A percentile compares a stretch with the other conserved stretches of the same genome.
Evolutionary conservation across 2,797 vertebrate genomes (phyloP).

Genomic region (Acropternis orthonyx): DNA sequence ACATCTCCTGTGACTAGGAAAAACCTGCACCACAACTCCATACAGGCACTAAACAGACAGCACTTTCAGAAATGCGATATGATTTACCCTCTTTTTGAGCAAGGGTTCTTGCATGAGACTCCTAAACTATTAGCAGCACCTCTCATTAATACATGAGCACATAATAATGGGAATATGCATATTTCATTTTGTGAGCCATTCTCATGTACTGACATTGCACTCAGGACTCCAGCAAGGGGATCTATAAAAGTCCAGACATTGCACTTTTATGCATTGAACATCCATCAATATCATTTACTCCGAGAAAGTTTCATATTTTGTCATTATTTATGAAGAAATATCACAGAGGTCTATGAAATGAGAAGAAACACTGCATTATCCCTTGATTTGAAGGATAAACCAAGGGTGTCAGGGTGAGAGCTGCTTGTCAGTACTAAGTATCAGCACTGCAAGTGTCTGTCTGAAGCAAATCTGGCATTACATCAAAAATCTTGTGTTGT

Average conservation of each 20-base stretch:
- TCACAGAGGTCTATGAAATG: neutral
- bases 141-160: slow-evolving; percentile 29
- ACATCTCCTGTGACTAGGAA: neutral
- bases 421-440: neutral
- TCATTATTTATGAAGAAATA: neutral
- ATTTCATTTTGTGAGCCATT: slow-evolving; percentile 30
- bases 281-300: neutral
- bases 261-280: neutral
- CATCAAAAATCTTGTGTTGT: neutral
- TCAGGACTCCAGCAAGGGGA: neutral
- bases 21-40: neutral
- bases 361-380: neutral
- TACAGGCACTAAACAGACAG: neutral
- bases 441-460: neutral
- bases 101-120: neutral
- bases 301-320: neutral
- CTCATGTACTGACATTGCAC: neutral
- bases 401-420: neutral
- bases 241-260: neutral
- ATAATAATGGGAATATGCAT: slow-evolving; percentile 20
- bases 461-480: neutral
- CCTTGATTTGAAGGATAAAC: neutral
- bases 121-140: neutral
- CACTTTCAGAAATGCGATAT: neutral
- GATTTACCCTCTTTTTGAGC: neutral